phyloP scores from a whole-genome alignment of 92 coral and sea anemone species.

The Parazoanthus darwini region DNA sequence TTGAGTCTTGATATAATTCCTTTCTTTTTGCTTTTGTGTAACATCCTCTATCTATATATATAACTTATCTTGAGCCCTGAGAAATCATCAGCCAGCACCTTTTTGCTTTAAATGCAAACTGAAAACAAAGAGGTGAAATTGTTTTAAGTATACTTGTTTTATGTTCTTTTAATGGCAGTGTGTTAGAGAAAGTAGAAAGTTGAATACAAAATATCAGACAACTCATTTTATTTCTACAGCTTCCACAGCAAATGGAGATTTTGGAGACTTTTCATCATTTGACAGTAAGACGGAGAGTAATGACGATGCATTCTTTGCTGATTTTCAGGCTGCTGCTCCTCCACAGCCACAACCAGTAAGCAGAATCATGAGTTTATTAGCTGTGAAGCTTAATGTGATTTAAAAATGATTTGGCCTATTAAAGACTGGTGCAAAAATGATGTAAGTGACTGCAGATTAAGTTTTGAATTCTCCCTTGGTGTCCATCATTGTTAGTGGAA shows the following conservation, averaged over 20 bases:
- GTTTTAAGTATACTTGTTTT: no score
- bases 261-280: slow-evolving; percentile 92
- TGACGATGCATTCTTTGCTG: slow-evolving; percentile 65
- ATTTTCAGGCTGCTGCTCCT: slow-evolving; percentile 49
- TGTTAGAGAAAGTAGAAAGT: background rate
- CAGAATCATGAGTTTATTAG: background rate
- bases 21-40: no score
- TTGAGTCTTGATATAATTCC: no score
- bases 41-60: no score
- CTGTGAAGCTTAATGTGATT: background rate
- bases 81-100: no score
- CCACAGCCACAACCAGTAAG: slow-evolving; percentile 50
- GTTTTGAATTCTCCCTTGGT: no score
- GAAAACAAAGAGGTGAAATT: no score
- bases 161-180: no score
- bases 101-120: no score
- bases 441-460: no score
- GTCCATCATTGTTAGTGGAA: background rate
- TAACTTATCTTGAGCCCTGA: no score
- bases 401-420: background rate
- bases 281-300: slow-evolving; percentile 56
- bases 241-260: slow-evolving; percentile 77
- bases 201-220: background rate
- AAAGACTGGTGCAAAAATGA: no score
- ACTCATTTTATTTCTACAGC: slow-evolving; percentile 42